phyloP scores from a whole-genome alignment of 2,888 invertebrate genomes.

The Onthophagus sagittarius region DNA sequence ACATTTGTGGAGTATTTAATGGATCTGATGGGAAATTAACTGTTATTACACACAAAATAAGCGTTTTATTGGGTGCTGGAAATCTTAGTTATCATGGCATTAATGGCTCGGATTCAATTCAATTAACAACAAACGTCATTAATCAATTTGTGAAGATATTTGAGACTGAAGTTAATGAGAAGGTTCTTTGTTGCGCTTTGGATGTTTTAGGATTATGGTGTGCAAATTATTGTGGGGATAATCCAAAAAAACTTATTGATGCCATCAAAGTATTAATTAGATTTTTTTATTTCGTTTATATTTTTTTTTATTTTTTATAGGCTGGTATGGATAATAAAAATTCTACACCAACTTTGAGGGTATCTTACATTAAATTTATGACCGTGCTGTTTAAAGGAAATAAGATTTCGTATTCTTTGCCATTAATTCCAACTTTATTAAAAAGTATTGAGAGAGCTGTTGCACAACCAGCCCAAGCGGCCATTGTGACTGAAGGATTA shows the following conservation, averaged over 20 bases:
- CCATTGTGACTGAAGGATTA: constrained; percentile 68
- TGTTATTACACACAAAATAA: constrained; percentile 82
- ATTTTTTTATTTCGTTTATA: not conserved
- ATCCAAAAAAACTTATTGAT: constrained; percentile 64
- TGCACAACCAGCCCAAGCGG: constrained; percentile 68
- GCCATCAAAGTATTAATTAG: constrained; percentile 53
- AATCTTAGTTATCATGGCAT: constrained; percentile 69
- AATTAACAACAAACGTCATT: constrained; percentile 59
- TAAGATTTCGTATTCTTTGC: constrained; percentile 48
- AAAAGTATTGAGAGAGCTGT: constrained; percentile 72
- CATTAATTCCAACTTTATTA: constrained; percentile 60
- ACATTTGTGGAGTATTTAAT: constrained; percentile 75
- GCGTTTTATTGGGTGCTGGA: constrained; percentile 76
- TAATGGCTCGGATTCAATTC: constrained; percentile 54
- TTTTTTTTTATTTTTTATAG: constrained; percentile 46
- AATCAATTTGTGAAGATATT: constrained; percentile 72
- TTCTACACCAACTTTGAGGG: constrained; percentile 71
- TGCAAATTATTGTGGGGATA: constrained; percentile 57
- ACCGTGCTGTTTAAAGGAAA: constrained; percentile 60
- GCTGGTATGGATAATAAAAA: constrained; percentile 73
- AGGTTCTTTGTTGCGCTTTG: constrained; percentile 76
- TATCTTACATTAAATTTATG: constrained; percentile 75
- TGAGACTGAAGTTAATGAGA: constrained; percentile 88
- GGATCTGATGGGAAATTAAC: constrained; percentile 90
- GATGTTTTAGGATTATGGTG: constrained; percentile 82